phyloP scores from a whole-genome alignment of 2,888 invertebrate species.

The Synergus umbraculus region DNA sequence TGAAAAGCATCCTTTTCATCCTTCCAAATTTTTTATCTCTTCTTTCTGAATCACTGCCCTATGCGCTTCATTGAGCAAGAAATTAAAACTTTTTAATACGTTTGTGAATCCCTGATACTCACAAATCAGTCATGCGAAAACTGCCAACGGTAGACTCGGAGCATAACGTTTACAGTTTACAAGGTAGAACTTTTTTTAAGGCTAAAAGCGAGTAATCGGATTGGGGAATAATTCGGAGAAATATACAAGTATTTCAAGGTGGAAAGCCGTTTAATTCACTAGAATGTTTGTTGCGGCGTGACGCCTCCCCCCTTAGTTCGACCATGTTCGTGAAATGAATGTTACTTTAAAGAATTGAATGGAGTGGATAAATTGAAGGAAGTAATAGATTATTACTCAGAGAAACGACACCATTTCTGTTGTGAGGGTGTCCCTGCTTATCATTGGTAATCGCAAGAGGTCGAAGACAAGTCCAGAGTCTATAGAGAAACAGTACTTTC shows the following conservation, averaged over 20 bases:
- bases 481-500: constrained; percentile 28
- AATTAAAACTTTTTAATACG: not conserved
- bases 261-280: not conserved
- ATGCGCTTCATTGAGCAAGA: not conserved
- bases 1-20: not conserved
- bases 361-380: constrained; percentile 12
- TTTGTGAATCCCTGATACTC: not conserved
- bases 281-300: too few relatives aligned
- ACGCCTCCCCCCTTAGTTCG: too few relatives aligned
- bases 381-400: constrained; percentile 37
- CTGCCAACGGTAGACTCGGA: not conserved
- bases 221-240: not conserved
- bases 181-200: not conserved
- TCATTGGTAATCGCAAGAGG: constrained; percentile 39
- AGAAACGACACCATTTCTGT: constrained; percentile 33
- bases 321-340: too few relatives aligned
- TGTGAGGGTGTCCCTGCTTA: constrained; percentile 29
- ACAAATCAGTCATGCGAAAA: not conserved
- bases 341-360: constrained; percentile 28
- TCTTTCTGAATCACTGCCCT: not conserved
- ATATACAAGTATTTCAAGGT: not conserved
- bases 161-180: not conserved
- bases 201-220: not conserved
- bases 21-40: not conserved
- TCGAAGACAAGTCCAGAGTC: constrained; percentile 29